Evolutionary conservation across 1,140 invertebrate species (phyloP), one percentile per base, ranked within the genome.

Genomic region (Apis florea): DNA sequence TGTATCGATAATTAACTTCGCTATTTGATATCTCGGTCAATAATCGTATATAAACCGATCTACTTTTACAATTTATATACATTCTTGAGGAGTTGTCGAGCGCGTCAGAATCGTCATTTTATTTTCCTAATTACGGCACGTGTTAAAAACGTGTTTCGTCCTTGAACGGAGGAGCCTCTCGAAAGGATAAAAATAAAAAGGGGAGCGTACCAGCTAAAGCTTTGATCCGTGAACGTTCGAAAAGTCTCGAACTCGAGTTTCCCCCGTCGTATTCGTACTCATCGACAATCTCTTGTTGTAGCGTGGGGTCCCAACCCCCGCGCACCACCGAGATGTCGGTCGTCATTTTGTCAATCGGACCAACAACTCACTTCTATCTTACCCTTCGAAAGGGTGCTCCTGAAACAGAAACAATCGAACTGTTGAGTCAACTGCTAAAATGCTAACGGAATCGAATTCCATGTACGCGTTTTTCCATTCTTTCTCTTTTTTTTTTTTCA

Each of bases 261-360:
- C 98, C 99, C 89, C 98, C 98, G 95, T 99, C 99, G 95, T 99
- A 99, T 95, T 99, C 98, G 94, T 98, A 98, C 93, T 98, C 97
- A 90, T 98, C 97, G 92, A 98, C 97, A 92, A 98, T 97, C 94
- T 98, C 97, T 92, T 97, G 96, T 91, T 97, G 96, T 92, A 97
- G 95, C 93, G 96, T 97, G 87, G 97, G 97, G 94, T 98, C 98
- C 97, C 97, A 98, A 85, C 93, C 93, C 86, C 90, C 89, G 91
- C 98, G 97, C 93, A 97, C 97, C 94, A 98, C 96, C 94, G 97
- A 98, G 93, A 99, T 99, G 95, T 99, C 98, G 94, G 98, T 99
- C 95, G 98, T 99, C 98, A 99, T 99, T 93, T 94, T 95, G 93
- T 92, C 94, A 90, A 91, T 90, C 83, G 85, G 88, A 92, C 92